Percentiles rank a stretch among this genome's conserved stretches.
Conservation (phyloP, 2,888 invertebrate genomes). For the Biston stratarius region DNA sequence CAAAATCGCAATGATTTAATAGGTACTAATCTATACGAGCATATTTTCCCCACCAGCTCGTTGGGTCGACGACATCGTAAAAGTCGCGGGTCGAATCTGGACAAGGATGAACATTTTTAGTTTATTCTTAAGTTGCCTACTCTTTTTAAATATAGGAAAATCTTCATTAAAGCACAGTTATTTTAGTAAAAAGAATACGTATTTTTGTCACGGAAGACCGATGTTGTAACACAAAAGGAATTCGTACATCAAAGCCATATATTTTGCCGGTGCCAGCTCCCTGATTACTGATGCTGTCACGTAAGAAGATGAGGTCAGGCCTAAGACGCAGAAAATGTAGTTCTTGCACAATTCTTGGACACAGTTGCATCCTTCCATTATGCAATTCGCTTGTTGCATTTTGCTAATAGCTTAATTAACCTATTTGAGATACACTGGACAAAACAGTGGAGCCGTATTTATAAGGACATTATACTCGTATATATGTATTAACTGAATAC, state of each 20-base stretch:
- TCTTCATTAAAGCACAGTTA: not conserved
- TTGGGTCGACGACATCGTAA: too few species aligned
- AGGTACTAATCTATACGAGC: too few species aligned
- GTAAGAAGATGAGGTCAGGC: slow-evolving; percentile 41
- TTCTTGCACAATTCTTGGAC: slow-evolving; percentile 51
- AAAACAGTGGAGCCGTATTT: too few species aligned
- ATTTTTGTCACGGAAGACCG: slow-evolving; percentile 11
- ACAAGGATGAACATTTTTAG: too few species aligned
- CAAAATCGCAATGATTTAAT: too few species aligned
- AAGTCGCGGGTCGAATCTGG: too few species aligned
- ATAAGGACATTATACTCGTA: too few species aligned
- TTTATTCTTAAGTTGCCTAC: too few species aligned
- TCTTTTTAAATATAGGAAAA: too few species aligned
- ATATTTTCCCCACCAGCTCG: too few species aligned
- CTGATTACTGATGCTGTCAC: slow-evolving; percentile 52
- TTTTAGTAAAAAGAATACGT: not conserved
- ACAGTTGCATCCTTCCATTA: slow-evolving; percentile 46
- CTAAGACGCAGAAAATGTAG: slow-evolving; percentile 46
- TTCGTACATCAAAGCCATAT: slow-evolving; percentile 29
- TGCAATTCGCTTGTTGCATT: slow-evolving; percentile 29
- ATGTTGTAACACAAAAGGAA: slow-evolving; percentile 30
- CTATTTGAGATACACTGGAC: not conserved
- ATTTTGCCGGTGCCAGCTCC: slow-evolving; percentile 39
- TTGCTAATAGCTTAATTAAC: not conserved
- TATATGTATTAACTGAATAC: too few species aligned